These are phyloP conservation scores for Rhopalosiphum padi DNA, from an alignment of 1,140 invertebrate genomes.

Conservation along the genomic window DNA sequence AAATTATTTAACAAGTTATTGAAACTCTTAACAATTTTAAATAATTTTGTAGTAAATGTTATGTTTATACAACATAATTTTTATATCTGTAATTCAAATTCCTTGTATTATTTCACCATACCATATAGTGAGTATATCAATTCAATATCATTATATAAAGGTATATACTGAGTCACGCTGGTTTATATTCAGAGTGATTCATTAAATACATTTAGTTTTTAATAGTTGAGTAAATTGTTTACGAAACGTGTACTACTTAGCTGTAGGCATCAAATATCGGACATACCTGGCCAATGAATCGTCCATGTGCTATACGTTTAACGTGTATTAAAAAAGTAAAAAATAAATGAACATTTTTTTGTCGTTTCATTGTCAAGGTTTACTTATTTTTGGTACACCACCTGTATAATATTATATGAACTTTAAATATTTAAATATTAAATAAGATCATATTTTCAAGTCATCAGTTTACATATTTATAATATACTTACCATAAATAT, in stretches of 20 bases:
- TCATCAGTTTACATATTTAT: not conserved
- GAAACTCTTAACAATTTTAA: not conserved
- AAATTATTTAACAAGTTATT: not conserved
- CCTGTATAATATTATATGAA: not conserved
- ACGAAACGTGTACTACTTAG: not conserved
- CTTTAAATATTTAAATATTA: not conserved
- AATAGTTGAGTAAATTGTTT: not conserved
- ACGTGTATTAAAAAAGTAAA: not conserved
- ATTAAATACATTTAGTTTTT: not conserved
- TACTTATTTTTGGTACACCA: not conserved
- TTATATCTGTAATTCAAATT: not conserved
- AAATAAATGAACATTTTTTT: not conserved
- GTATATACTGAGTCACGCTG: not conserved
- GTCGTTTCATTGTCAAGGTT: not conserved
- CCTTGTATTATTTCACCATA: not conserved
- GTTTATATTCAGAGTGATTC: not conserved
- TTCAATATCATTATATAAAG: not conserved
- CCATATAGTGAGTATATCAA: not conserved
- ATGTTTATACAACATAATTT: not conserved
- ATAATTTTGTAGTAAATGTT: not conserved
- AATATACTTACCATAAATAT: not conserved
- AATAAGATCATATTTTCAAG: not conserved
- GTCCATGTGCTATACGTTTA: not conserved
- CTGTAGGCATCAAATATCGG: not conserved
- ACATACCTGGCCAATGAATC: not conserved